These are phyloP conservation scores for Trachelus iudaicus DNA, from an alignment of 2,888 invertebrate genomes.

Conservation along the genomic window DNA sequence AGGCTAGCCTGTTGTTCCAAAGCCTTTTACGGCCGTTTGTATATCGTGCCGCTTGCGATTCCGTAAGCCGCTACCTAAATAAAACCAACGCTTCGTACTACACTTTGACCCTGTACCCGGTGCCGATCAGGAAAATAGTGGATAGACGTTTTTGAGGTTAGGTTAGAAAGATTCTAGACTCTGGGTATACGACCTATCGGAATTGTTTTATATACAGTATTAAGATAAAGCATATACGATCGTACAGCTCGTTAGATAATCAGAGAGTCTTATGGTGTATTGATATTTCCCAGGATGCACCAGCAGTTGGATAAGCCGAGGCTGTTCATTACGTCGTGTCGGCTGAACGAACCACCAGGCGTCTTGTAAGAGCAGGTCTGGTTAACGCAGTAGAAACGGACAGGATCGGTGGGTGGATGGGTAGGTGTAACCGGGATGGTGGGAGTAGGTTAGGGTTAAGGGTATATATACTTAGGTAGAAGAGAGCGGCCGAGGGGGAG, in stretches of 20 bases:
- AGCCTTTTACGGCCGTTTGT: conserved; percentile 12
- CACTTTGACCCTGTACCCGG: neutral
- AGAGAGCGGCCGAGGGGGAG: neutral
- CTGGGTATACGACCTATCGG: neutral
- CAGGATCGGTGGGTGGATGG: neutral
- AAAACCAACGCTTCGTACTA: neutral
- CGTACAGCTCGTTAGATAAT: neutral
- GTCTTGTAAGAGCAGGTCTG: neutral
- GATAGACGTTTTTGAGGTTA: neutral
- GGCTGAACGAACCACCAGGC: neutral
- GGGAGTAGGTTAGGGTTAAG: conserved; percentile 2
- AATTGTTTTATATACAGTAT: neutral
- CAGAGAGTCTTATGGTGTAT: neutral
- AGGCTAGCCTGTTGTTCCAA: conserved; percentile 19
- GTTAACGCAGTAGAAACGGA: neutral
- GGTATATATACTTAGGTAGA: neutral
- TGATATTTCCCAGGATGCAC: neutral
- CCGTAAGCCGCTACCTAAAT: neutral
- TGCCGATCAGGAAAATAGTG: neutral
- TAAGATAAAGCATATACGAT: neutral
- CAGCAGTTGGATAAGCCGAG: neutral
- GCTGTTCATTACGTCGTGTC: conserved; percentile 3
- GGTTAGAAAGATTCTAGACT: neutral
- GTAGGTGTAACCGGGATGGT: neutral
- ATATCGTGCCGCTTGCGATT: neutral